Evolutionary conservation across 2,113 vertebrate species (phyloP).

Genomic region (Plecturocebus donacophilus): DNA sequence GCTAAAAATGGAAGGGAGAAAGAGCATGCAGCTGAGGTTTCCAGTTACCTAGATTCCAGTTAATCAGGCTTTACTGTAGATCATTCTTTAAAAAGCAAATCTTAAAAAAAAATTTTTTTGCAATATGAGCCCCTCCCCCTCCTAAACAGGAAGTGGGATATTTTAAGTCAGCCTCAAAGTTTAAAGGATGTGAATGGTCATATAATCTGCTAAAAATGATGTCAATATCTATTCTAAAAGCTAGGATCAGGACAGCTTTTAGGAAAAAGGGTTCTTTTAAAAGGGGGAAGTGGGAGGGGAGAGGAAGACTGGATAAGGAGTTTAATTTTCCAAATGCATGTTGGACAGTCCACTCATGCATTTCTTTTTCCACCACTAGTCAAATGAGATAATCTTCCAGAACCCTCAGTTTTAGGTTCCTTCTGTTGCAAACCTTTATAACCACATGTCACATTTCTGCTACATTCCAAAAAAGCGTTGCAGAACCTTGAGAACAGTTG

Average conservation of each 20-base stretch:
- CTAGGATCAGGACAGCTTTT: slow-evolving; percentile 68
- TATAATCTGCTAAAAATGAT: slow-evolving; percentile 49
- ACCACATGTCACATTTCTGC: slow-evolving; percentile 83
- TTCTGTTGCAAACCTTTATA: slow-evolving; percentile 68
- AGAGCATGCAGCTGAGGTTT: neutral
- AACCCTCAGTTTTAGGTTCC: slow-evolving; percentile 64
- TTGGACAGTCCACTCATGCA: slow-evolving; percentile 59
- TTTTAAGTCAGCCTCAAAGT: slow-evolving; percentile 78
- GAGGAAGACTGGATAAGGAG: neutral
- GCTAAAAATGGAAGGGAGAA: neutral
- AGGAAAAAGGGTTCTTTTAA: slow-evolving; percentile 12
- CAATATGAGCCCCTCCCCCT: slow-evolving; percentile 76
- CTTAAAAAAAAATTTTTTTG: slow-evolving; percentile 12
- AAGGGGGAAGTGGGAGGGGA: slow-evolving; percentile 9
- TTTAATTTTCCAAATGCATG: slow-evolving; percentile 74
- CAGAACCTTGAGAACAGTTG: slow-evolving; percentile 82
- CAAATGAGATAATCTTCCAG: slow-evolving; percentile 77
- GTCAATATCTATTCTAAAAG: slow-evolving; percentile 68
- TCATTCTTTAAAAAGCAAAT: neutral
- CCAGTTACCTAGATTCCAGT: slow-evolving; percentile 73
- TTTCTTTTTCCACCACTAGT: slow-evolving; percentile 57
- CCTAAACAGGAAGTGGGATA: slow-evolving; percentile 78
- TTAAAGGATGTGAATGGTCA: slow-evolving; percentile 60
- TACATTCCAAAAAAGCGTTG: slow-evolving; percentile 85
- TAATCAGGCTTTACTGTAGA: slow-evolving; percentile 74